Percentiles rank a stretch among this genome's conserved stretches.
These are phyloP conservation scores for Ciona savignyi DNA, from an alignment of 23 tunicate species.

Conservation along the genomic window DNA sequence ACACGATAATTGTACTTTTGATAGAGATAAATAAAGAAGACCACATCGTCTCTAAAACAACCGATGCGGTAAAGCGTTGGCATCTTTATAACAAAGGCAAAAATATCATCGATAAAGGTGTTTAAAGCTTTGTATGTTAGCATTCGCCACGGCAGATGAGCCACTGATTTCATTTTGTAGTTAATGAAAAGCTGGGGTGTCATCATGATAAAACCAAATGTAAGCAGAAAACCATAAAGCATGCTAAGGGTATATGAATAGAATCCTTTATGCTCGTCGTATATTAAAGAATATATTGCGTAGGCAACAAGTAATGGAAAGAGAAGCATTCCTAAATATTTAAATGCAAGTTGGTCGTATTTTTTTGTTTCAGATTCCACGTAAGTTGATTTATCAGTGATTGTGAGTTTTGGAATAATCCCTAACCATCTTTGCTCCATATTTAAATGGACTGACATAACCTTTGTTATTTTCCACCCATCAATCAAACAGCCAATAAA, in stretches of 20 bases:
- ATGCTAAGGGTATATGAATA: conserved; percentile 72
- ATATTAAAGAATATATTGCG: conserved; percentile 68
- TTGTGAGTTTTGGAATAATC: conserved; percentile 47
- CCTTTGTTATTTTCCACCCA: conserved; percentile 95
- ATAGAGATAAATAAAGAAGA: conserved; percentile 91
- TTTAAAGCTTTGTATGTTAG: conserved; percentile 96
- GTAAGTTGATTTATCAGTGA: conserved; percentile 85
- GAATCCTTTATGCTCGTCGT: conserved; percentile 89
- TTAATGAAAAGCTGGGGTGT: conserved; percentile 97
- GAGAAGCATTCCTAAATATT: conserved; percentile 69
- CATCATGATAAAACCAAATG: conserved; percentile 98
- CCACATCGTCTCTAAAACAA: conserved; percentile 85
- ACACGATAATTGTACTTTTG: conserved; percentile 78
- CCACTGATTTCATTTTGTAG: conserved; percentile 95
- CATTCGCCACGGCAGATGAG: conserved; percentile 99
- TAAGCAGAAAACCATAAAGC: conserved; percentile 86
- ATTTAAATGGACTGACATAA: conserved; percentile 54
- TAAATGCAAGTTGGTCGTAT: conserved; percentile 95
- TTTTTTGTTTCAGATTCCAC: conserved; percentile 83
- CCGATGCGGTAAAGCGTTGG: conserved; percentile 97
- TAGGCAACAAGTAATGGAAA: conserved; percentile 80
- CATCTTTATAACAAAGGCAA: conserved; percentile 96
- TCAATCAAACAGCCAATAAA: conserved; percentile 89
- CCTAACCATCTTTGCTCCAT: conserved; percentile 37
- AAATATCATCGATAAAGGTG: conserved; percentile 97